Base-by-base conservation (phyloP, 1,140 invertebrate species). In the Bathynomus jamesi region DNA sequence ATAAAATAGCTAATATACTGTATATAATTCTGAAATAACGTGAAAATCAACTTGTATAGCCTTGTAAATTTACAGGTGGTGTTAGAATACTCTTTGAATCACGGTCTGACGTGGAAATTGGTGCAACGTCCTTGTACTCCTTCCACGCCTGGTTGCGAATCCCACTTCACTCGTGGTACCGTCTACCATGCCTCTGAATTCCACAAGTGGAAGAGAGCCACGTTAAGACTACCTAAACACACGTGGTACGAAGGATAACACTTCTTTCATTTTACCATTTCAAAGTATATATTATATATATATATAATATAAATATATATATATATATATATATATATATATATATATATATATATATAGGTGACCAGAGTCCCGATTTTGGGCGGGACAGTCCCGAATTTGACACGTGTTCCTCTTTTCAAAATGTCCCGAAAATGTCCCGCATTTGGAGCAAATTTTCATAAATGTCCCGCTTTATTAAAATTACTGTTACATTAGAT, bases 61-160 rank as follows among this genome's bases (percentile, higher is more conserved):
- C 7, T 40, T 53, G 21, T 53, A 53, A 17, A 53, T 53, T 17
- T 53, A 53, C 61, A 77, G 75, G 66, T 77, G 29, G 79, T 81
- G 64, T 79, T 84, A 61, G 82, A 85, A 74, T 84, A 82, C 77
- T 84, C 83, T 4, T 78, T 80, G 7, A 82, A 85, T 76, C 83
- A 83, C 75, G 83, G 83, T 3, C 79, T 84, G 40, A 81, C 78
- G 31, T 85, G 84, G 84, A 68, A 76, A 13, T 74, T 77, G 62
- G 75, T 77, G 10, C 69, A 77, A 29, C 65, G 72, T 1, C 75
- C 75, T 3, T 77, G 75, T 31, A 53, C 75, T 0, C 75, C 75
- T n/a, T 68, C 75, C 7, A 71, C 70, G 3, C 72, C 75, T 11
- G 75, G 75, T 0, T 77, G 75, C 67, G 25, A 72, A 27, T 75